Evolutionary conservation across 30 jellyfish, hydroid and myxozoan genomes (phyloP), one percentile per base, ranked within the genome.

Genomic region (Hydra vulgaris): DNA sequence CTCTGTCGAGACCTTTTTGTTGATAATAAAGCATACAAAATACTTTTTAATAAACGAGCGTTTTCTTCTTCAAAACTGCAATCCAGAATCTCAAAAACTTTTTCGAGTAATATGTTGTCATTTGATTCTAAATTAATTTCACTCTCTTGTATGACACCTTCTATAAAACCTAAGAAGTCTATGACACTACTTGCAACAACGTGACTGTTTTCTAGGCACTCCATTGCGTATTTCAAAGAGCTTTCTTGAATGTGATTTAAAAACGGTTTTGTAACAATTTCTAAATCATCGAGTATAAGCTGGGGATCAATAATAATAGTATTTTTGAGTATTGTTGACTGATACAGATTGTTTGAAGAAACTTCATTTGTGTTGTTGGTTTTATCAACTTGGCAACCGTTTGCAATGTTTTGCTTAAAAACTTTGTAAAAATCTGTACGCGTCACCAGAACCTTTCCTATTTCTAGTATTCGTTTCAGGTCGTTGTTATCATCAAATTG

Each of bases 261-360:
- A 71, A 75, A 23, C 56, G 83, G 83, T 72, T 75, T 67, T 1
- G 21, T 7, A n/a, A 75, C 25, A 0, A 22, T 67, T 53, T 75
- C 83, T 4, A 75, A 18, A 23, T 75, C 83, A 16, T 75, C 66
- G 7, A 27, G 21, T 0, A 75, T 7, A 12, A 75, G 16, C 70
- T 54, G 83, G 26, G 83, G 71, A 26, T 75, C 83, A n/a, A 75
- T 0, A 0, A 75, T 54, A 70, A 75, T 26, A 17, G 75, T 75
- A 25, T 75, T 75, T n/a, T 75, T 75, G 0, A 75, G 78, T 15
- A 75, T 75, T 17, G 7, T 75, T 40, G 61, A 40, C 61, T 40
- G 61, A 40, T 40, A 40, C 61, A 40, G 61, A 3, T 40, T 12
- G 8, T 69, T 69, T 71, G 79, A 53, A 23, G 53, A 23, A 21